Base-by-base conservation (phyloP, 2,113 vertebrate species). In the Felis catus region DNA sequence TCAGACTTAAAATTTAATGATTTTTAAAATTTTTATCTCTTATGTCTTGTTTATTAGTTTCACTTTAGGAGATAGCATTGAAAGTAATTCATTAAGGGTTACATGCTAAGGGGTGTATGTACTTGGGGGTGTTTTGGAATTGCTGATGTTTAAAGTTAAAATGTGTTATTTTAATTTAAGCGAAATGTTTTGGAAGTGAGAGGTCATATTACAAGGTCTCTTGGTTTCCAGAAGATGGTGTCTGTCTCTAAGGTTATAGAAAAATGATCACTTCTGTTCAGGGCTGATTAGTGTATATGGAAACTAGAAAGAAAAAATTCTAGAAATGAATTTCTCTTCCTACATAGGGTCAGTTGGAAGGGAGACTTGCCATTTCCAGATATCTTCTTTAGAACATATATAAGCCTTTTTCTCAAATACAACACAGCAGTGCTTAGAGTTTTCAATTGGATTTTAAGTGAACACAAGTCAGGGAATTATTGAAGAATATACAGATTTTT, bases 401-500 rank as follows among this genome's bases (percentile, higher is more conserved):
- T 2, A 83, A 36, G 18, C 65, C 7, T 53, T 83, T 70, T 82
- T 27, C 19, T 27, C 18, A 85, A 91, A 91, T 73, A 4, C 55
- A 80, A 61, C 39, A 79, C 16, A 82, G 25, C 2, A 55, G 61
- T n/a, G 39, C 29, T 11, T 65, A 91, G 7, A 76, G 15, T 71
- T 81, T 95, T 91, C 25, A 25, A n/a, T 2, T 71, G 19, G 25
- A 81, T 61, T 91, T 94, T 91, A 89, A 89, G 31, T 65, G 45
- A 91, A 45, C 27, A 45, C 12, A 96, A 84, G 33, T 76, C 39
- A 65, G 29, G 29, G 2, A 66, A 4, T 58, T 88, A 51, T 61
- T 81, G 45, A 93, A 66, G 23, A 95, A 79, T 71, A 65, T 58
- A 29, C 29, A 91, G 27, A 65, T 91, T 96, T 94, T 92, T 96